phyloP scores from a whole-genome alignment of 1,140 invertebrate genomes.

The Euborellia annulipes region DNA sequence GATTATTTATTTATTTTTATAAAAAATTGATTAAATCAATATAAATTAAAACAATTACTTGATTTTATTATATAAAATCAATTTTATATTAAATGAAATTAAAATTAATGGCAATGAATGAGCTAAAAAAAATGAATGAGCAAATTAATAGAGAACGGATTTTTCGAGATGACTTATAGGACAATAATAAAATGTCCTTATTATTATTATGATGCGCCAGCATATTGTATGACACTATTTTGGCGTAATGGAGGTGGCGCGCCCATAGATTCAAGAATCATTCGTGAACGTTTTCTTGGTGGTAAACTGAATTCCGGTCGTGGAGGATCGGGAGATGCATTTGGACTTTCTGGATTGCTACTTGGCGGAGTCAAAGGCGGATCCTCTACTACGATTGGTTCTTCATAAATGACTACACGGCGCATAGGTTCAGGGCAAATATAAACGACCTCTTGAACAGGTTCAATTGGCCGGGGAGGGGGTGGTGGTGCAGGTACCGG shows the following conservation, averaged over 20 bases:
- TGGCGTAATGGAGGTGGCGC: constrained; percentile 55
- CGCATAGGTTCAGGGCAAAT: constrained; percentile 8
- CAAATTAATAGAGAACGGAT: too few relatives aligned
- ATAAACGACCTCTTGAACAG: constrained; percentile 14
- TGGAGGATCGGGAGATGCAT: constrained; percentile 35
- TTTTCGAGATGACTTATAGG: too few relatives aligned
- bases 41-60: too few relatives aligned
- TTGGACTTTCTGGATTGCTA: constrained; percentile 34
- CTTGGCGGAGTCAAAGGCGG: constrained; percentile 44
- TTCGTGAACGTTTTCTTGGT: constrained; percentile 56
- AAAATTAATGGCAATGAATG: too few relatives aligned
- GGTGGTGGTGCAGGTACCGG: not conserved
- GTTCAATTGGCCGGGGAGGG: not conserved
- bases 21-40: too few relatives aligned
- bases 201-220: too few relatives aligned
- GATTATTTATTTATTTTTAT: too few relatives aligned
- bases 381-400: constrained; percentile 15
- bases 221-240: constrained; percentile 36
- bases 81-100: too few relatives aligned
- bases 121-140: too few relatives aligned
- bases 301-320: constrained; percentile 51
- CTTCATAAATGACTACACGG: constrained; percentile 15
- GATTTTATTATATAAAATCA: too few relatives aligned
- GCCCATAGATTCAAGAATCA: constrained; percentile 55
- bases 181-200: too few relatives aligned